Base-by-base conservation (phyloP, 2,113 vertebrate genomes). In the Heliornis fulica region DNA sequence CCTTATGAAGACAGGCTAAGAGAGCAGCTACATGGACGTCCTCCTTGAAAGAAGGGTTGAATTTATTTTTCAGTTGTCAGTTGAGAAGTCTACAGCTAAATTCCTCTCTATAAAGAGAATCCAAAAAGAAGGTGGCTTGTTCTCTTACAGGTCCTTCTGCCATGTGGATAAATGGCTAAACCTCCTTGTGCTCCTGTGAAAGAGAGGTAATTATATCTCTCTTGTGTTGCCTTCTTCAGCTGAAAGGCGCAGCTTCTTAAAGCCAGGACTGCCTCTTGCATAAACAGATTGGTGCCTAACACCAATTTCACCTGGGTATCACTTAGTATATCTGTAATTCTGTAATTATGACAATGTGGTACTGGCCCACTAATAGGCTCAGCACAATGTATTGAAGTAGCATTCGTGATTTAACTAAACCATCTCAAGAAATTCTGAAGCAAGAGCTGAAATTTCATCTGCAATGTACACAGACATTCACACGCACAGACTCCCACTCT, bases 381-480 rank as follows among this genome's bases (percentile, higher is more conserved):
- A 66, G 41, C 29, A n/a, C 6, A 70, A 60, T 18, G 29, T 43
- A 34, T 21, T 86, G 68, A 86, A 43, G 46, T 43, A 66, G 43
- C 50, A 34, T 40, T 41, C 2, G 11, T 45, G n/a, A 70, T 76
- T 76, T 90, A 69, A 59, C 10, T 41, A 51, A 92, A 80, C 8
- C 0, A 6, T 29, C 59, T 70, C 9, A 53, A 60, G 60, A 81
- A 74, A 91, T 78, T 65, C 19, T 45, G 65, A 91, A 83, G 41
- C 34, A 68, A 89, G 68, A 70, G 75, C 11, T 92, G 77, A 59
- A 89, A 91, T 75, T 70, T 80, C 38, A 51, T 31, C 60, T 89
- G 48, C 32, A 70, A 26, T 2, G 1, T 34, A 10, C 9, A 69
- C n/a, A 92, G 83, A 68, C 32, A 50, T 46, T 64, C 1, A 11